Evolutionary conservation across 37 sponge, comb jelly and placozoan genomes (phyloP).

Genomic region (Cliona cf. orientalis): DNA sequence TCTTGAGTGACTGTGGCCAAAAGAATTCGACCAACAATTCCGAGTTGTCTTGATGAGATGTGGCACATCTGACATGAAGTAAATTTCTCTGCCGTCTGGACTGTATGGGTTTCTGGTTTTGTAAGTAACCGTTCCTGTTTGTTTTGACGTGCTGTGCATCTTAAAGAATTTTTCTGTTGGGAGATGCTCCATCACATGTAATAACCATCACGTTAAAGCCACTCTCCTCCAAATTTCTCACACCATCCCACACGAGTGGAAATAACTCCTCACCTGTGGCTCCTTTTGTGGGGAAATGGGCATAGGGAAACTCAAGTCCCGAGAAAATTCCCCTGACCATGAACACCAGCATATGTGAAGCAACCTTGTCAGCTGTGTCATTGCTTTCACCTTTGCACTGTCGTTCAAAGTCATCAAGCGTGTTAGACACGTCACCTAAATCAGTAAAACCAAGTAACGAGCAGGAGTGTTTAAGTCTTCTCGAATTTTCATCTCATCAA

Average conservation of each 20-base stretch:
- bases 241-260: conserved; percentile 49
- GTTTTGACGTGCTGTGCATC: too few relatives aligned
- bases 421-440: conserved; percentile 30
- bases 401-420: conserved; percentile 24
- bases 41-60: conserved; percentile 15
- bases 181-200: too few relatives aligned
- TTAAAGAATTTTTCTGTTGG: too few relatives aligned
- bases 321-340: conserved; percentile 50
- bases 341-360: conserved; percentile 45
- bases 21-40: conserved; percentile 30
- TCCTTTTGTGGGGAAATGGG: conserved; percentile 25
- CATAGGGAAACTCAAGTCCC: conserved; percentile 47
- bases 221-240: too few relatives aligned
- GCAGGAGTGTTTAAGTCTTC: conserved; percentile 44
- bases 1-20: conserved; percentile 12
- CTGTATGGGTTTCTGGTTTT: conserved; percentile 12
- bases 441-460: conserved; percentile 36
- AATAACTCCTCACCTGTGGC: conserved; percentile 21
- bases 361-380: background rate
- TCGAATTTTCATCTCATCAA: conserved; percentile 42
- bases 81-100: conserved; percentile 13
- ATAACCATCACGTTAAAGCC: too few relatives aligned
- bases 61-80: conserved; percentile 18
- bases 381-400: too few relatives aligned
- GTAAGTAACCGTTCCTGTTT: too few relatives aligned